phyloP scores from a whole-genome alignment of 2,113 vertebrate species.

The Lophochroa leadbeateri region DNA sequence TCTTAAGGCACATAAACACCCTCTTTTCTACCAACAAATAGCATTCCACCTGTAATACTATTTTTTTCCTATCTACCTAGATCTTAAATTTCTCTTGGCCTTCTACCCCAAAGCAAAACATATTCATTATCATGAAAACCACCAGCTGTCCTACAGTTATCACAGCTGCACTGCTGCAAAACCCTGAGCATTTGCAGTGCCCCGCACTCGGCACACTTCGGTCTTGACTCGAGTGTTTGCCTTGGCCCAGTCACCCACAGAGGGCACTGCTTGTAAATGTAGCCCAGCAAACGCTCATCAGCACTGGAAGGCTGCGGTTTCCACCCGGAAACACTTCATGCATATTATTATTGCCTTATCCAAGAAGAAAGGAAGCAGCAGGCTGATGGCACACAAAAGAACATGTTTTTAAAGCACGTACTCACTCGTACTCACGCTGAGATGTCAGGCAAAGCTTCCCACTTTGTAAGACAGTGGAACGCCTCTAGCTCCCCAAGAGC shows the following conservation, averaged over 20 bases:
- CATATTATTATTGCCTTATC: not conserved
- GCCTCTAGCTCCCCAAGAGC: not conserved
- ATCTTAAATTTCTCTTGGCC: not conserved
- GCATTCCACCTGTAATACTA: not conserved
- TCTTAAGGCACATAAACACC: not conserved
- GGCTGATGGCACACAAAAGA: not conserved
- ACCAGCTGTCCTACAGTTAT: too few species aligned
- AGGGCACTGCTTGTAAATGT: not conserved
- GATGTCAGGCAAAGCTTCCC: not conserved
- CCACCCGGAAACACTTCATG: not conserved
- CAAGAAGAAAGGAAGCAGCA: not conserved
- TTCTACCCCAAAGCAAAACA: not conserved
- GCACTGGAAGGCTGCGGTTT: not conserved
- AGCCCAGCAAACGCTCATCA: not conserved
- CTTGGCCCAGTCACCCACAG: not conserved
- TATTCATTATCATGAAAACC: fast-evolving
- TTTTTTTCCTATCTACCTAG: not conserved
- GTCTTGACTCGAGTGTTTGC: not conserved
- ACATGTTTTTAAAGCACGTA: fast-evolving
- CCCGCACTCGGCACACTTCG: fast-evolving
- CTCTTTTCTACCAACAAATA: not conserved
- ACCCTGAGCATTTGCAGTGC: fast-evolving
- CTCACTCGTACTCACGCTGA: fast-evolving
- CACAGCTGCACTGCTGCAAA: fast-evolving
- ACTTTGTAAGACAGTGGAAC: fast-evolving